phyloP scores from a whole-genome alignment of 2,113 vertebrate species.

The Amia ocellicauda region DNA sequence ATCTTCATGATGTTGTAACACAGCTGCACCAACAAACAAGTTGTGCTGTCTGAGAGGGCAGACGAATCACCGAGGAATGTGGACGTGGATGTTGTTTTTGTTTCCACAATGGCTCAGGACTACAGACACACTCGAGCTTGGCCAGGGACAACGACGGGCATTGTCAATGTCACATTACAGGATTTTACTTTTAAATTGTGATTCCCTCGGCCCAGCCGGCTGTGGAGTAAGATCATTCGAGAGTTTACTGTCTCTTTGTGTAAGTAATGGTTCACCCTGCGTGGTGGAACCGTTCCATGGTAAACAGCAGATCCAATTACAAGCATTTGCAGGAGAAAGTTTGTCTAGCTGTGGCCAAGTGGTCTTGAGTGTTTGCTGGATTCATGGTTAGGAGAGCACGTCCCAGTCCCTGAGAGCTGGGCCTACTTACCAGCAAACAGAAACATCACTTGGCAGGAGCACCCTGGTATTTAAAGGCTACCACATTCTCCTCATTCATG shows the following conservation, averaged over 20 bases:
- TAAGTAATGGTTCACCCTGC: too few relatives aligned
- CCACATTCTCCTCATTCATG: constrained; percentile 32
- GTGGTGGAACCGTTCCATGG: too few relatives aligned
- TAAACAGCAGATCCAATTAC: too few relatives aligned
- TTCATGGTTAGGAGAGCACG: constrained; percentile 25
- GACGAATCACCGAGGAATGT: too few relatives aligned
- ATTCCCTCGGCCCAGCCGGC: neutral
- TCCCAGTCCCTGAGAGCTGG: neutral
- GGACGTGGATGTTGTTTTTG: too few relatives aligned
- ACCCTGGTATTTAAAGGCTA: constrained; percentile 47
- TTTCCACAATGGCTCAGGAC: too few relatives aligned
- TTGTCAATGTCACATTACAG: neutral
- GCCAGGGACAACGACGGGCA: neutral
- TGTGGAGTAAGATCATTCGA: neutral
- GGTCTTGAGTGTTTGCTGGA: too few relatives aligned
- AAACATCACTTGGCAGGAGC: constrained; percentile 43
- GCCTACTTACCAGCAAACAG: constrained; percentile 31
- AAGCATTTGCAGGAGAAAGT: too few relatives aligned
- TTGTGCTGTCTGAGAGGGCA: too few relatives aligned
- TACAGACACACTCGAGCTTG: neutral
- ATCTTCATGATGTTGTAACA: too few relatives aligned
- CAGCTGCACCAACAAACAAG: too few relatives aligned
- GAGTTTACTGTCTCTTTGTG: neutral
- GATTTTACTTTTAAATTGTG: neutral
- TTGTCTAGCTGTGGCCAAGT: too few relatives aligned